phyloP scores from a whole-genome alignment of 2,888 invertebrate genomes.

The Calliphora vomitoria region DNA sequence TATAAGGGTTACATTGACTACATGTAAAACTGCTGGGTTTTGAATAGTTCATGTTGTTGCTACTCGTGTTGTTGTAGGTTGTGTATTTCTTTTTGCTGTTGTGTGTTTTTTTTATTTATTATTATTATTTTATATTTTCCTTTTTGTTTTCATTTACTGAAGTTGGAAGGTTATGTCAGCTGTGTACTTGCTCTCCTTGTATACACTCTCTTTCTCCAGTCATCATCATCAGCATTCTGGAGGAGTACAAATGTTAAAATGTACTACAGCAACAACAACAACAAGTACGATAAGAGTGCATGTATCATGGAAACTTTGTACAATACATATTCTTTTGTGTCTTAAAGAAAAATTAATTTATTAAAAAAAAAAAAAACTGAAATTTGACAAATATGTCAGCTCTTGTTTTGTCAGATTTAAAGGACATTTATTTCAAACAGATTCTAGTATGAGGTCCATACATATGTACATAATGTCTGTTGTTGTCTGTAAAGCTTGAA shows the following conservation, averaged over 20 bases:
- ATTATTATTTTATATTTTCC: constrained; percentile 25
- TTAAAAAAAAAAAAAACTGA: constrained; percentile 56
- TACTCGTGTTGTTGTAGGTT: constrained; percentile 71
- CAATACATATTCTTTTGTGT: constrained; percentile 3
- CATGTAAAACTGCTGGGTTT: not conserved
- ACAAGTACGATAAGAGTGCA: constrained; percentile 17
- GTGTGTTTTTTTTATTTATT: constrained; percentile 41
- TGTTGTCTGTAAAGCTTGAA: constrained; percentile 14
- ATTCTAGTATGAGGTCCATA: constrained; percentile 47
- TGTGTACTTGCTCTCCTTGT: constrained; percentile 53
- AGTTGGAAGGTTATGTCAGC: constrained; percentile 74
- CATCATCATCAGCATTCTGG: not conserved
- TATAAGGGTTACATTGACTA: too few species aligned
- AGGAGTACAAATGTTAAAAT: constrained; percentile 13
- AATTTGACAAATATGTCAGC: constrained; percentile 65
- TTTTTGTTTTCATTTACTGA: constrained; percentile 51
- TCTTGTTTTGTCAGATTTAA: constrained; percentile 51
- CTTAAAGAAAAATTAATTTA: constrained; percentile 57
- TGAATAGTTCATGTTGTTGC: constrained; percentile 29
- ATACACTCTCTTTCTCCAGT: constrained; percentile 29
- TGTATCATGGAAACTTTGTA: constrained; percentile 25
- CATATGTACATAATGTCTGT: constrained; percentile 3
- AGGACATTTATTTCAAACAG: constrained; percentile 31
- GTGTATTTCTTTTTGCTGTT: constrained; percentile 56
- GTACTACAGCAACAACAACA: not conserved